A percentile compares a stretch with the other conserved stretches of the same genome.
phyloP scores from a whole-genome alignment of 2,888 invertebrate species.

The Phengaris arion region DNA sequence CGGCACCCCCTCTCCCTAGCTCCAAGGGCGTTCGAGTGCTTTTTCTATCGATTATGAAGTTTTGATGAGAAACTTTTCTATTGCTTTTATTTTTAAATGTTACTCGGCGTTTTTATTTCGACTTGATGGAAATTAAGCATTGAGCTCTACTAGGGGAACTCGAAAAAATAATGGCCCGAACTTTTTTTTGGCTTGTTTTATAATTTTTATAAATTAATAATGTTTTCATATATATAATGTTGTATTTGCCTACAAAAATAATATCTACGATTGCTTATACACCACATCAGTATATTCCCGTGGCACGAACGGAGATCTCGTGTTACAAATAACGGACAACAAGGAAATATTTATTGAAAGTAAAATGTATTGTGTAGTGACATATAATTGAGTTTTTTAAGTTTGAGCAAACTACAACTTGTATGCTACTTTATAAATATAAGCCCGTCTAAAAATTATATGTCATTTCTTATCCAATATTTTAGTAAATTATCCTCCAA shows the following conservation, averaged over 20 bases:
- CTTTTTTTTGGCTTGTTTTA: not conserved
- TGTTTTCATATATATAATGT: not conserved
- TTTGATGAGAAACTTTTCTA: constrained; percentile 29
- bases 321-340: too few species aligned
- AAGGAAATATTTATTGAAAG: too few species aligned
- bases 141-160: not conserved
- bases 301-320: too few species aligned
- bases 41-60: constrained; percentile 31
- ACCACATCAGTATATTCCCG: too few species aligned
- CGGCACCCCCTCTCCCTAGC: constrained; percentile 55
- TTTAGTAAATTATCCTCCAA: not conserved
- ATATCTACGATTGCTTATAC: too few species aligned
- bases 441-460: too few species aligned
- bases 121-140: constrained; percentile 3
- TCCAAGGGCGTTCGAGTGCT: constrained; percentile 43
- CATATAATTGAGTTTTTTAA: too few species aligned
- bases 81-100: constrained; percentile 27
- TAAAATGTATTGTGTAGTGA: too few species aligned
- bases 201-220: not conserved
- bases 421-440: too few species aligned
- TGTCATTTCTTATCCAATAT: too few species aligned
- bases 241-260: too few species aligned
- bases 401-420: too few species aligned
- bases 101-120: constrained; percentile 22
- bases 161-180: not conserved